Evolutionary conservation across 2,888 invertebrate genomes (phyloP).

Genomic region (Aporophyla nigra): DNA sequence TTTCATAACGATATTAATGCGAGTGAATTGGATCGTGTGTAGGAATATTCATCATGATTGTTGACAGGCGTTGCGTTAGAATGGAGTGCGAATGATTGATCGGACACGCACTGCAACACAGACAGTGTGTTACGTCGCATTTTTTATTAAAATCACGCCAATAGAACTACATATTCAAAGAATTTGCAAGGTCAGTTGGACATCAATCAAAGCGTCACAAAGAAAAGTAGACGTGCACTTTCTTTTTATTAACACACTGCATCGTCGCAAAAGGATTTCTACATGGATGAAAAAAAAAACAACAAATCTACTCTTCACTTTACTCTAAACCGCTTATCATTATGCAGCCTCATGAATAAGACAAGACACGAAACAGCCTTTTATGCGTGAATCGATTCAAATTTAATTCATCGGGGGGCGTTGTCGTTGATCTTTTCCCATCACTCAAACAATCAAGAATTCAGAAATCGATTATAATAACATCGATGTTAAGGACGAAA

Average conservation of each 20-base stretch:
- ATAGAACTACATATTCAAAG: slow-evolving; percentile 54
- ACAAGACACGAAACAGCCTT: slow-evolving; percentile 70
- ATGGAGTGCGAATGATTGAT: slow-evolving; percentile 76
- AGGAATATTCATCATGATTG: slow-evolving; percentile 79
- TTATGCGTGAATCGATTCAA: slow-evolving; percentile 69
- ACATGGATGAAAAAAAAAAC: slow-evolving; percentile 43
- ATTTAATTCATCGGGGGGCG: slow-evolving; percentile 65
- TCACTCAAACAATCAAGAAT: slow-evolving; percentile 65
- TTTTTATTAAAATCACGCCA: slow-evolving; percentile 58
- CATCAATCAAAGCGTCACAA: slow-evolving; percentile 68
- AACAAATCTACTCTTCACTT: slow-evolving; percentile 61
- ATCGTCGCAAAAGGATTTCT: slow-evolving; percentile 51
- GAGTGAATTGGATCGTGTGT: slow-evolving; percentile 76
- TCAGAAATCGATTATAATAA: slow-evolving; percentile 67
- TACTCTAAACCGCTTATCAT: slow-evolving; percentile 62
- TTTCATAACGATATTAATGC: slow-evolving; percentile 78
- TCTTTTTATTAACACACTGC: slow-evolving; percentile 54
- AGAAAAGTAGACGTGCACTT: slow-evolving; percentile 48
- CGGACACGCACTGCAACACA: slow-evolving; percentile 73
- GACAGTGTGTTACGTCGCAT: slow-evolving; percentile 67
- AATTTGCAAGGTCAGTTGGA: slow-evolving; percentile 66
- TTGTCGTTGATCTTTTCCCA: slow-evolving; percentile 61
- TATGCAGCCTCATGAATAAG: slow-evolving; percentile 72
- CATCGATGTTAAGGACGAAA: slow-evolving; percentile 68
- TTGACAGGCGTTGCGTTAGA: slow-evolving; percentile 78